Evolutionary conservation across 2,113 vertebrate species (phyloP).

Genomic region (Pavo muticus): DNA sequence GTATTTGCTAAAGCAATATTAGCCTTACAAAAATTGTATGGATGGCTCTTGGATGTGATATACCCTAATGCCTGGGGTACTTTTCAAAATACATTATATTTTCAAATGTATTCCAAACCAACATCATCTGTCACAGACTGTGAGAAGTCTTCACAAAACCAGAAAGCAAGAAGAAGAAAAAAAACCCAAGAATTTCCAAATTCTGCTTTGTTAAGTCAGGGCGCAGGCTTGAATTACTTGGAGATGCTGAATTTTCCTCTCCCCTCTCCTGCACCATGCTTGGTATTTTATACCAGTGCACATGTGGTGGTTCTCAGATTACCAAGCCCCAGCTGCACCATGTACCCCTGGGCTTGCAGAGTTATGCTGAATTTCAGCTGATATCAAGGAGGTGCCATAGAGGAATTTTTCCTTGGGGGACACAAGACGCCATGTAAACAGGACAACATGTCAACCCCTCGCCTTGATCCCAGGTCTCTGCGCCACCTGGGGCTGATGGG

Average conservation of each 20-base stretch:
- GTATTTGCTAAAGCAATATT: neutral
- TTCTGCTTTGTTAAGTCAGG: neutral
- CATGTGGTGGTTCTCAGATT: neutral
- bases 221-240: neutral
- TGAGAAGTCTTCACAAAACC: neutral
- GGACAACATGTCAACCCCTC: neutral
- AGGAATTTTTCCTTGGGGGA: neutral
- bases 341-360: neutral
- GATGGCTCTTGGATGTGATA: neutral
- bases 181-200: neutral
- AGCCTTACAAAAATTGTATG: neutral
- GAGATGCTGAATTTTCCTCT: neutral
- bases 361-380: neutral
- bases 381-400: neutral
- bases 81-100: neutral
- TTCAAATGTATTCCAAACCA: neutral
- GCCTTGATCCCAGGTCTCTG: neutral
- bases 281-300: neutral
- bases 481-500: neutral
- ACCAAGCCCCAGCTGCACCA: neutral
- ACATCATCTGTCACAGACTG: accelerated
- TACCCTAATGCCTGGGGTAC: neutral
- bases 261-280: neutral
- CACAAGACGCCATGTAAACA: neutral
- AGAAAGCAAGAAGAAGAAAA: neutral